Percentiles rank a stretch among this genome's conserved stretches.
Conservation (phyloP, 2,797 vertebrate species). For the Psittacula echo region DNA sequence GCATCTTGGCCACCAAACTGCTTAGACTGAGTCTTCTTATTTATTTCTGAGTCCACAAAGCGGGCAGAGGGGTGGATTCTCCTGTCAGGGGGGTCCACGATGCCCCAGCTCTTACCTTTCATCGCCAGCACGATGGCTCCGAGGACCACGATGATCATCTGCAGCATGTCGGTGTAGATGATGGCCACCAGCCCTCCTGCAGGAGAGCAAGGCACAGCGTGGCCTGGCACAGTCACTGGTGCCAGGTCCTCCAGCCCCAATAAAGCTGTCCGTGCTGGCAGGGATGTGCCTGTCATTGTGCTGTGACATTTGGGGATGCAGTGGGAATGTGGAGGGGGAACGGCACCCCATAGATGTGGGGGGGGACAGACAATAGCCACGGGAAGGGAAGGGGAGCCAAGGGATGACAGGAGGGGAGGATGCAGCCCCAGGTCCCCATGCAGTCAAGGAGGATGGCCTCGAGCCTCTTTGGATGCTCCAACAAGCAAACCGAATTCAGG, state of each 20-base stretch:
- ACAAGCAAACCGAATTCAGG: not conserved
- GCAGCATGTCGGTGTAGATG: slow-evolving; percentile 90
- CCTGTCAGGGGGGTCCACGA: not conserved
- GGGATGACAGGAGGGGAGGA: not conserved
- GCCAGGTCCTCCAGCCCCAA: not conserved
- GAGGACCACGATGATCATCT: slow-evolving; percentile 90
- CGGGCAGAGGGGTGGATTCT: not conserved
- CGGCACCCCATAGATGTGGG: not conserved
- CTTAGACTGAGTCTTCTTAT: not conserved
- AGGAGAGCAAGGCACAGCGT: not conserved
- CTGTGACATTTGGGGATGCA: not conserved
- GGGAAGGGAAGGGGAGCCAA: not conserved
- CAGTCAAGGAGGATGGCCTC: accelerated
- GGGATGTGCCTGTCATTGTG: not conserved
- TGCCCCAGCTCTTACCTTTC: slow-evolving; percentile 80
- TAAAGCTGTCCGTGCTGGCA: not conserved
- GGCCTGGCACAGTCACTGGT: not conserved
- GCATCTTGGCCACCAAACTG: not conserved
- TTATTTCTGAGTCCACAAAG: accelerated
- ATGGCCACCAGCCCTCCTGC: slow-evolving; percentile 91
- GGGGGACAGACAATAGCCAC: accelerated
- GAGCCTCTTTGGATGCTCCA: not conserved
- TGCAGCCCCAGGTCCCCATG: not conserved
- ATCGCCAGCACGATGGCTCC: slow-evolving; percentile 87
- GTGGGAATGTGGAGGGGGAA: not conserved